Evolutionary conservation across 2,113 vertebrate species (phyloP).

Genomic region (Oplegnathus fasciatus): DNA sequence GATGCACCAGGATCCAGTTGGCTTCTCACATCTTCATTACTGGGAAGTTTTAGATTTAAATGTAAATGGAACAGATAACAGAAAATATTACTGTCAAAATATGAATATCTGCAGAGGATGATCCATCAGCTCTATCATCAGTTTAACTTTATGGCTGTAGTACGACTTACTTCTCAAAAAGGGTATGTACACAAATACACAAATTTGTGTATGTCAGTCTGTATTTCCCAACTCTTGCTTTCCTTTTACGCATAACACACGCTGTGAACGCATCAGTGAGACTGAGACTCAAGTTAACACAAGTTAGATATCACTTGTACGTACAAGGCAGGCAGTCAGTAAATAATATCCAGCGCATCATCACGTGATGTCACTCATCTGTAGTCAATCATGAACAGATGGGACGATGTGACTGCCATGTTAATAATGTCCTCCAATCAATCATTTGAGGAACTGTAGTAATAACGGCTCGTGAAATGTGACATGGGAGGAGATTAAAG

Average conservation of each 20-base stretch:
- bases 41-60: background rate
- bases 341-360: conserved; percentile 29
- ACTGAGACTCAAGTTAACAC: too few relatives aligned
- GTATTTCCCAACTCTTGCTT: background rate
- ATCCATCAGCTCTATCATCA: background rate
- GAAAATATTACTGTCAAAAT: background rate
- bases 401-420: conserved; percentile 51
- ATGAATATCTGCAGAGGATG: background rate
- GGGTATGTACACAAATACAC: background rate
- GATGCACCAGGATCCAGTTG: background rate
- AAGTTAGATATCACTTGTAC: background rate
- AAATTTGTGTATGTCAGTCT: background rate
- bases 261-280: background rate
- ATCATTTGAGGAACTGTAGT: conserved; percentile 36
- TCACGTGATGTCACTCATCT: conserved; percentile 31
- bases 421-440: conserved; percentile 59
- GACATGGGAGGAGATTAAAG: conserved; percentile 61
- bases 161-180: background rate
- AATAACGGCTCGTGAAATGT: conserved; percentile 25
- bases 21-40: background rate
- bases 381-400: conserved; percentile 43
- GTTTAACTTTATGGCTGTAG: background rate
- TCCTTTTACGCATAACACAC: background rate
- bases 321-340: conserved; percentile 5
- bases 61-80: background rate